Conservation (phyloP, 2,113 vertebrate genomes). For the Numida meleagris region DNA sequence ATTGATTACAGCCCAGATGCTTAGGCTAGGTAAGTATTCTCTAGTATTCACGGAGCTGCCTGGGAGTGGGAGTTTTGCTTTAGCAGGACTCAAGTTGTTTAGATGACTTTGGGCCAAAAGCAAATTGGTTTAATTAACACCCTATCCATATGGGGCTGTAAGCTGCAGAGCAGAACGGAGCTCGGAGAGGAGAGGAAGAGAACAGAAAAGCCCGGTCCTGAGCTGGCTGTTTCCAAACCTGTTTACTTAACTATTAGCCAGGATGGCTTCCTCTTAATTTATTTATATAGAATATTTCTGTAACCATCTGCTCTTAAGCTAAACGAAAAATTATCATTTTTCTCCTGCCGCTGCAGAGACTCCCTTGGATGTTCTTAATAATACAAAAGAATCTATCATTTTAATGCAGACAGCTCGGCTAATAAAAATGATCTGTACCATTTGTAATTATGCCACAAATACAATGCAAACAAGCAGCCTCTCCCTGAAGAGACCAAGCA, state of each 20-base stretch:
- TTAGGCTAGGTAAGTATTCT: background rate
- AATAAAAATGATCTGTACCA: constrained; percentile 81
- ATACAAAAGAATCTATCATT: constrained; percentile 76
- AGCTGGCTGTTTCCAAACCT: constrained; percentile 11
- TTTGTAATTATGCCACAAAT: constrained; percentile 78
- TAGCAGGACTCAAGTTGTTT: constrained; percentile 1
- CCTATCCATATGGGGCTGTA: constrained; percentile 4
- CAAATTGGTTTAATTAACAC: constrained; percentile 59
- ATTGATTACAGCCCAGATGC: constrained; percentile 28
- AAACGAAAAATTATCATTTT: constrained; percentile 78
- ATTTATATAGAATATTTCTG: constrained; percentile 73
- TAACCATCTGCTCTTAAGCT: constrained; percentile 80
- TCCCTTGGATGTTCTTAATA: constrained; percentile 77
- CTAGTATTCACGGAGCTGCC: background rate
- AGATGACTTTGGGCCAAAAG: constrained; percentile 52
- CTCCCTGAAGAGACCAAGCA: constrained; percentile 6
- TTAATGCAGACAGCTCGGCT: constrained; percentile 79
- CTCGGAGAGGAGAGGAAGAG: background rate
- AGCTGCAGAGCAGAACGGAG: constrained; percentile 13
- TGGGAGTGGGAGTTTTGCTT: background rate
- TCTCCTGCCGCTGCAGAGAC: constrained; percentile 54
- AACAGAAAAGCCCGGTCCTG: constrained; percentile 21
- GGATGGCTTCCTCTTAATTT: constrained; percentile 65
- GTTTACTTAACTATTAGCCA: constrained; percentile 54
- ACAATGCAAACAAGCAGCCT: constrained; percentile 64